Evolutionary conservation across 2,888 invertebrate species (phyloP), one percentile per base, ranked within the genome.

Genomic region (Ophion ellenae): DNA sequence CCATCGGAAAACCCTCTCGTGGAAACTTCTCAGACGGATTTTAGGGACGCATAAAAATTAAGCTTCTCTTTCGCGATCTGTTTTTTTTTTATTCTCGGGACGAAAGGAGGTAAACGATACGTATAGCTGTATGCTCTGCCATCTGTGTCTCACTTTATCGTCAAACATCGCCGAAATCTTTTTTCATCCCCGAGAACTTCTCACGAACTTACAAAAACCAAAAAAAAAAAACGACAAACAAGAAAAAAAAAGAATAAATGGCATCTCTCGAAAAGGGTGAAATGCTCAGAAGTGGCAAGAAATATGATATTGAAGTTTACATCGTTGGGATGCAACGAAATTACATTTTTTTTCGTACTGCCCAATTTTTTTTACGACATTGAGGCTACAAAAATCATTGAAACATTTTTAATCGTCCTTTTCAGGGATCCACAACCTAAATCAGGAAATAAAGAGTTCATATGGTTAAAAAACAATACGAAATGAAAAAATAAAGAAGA

Each of bases 41-140:
- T 80, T 79, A 80, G 69, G 67, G 76, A 73, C 67, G 83, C 83
- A 85, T 83, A 73, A 85, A 82, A 83, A 83, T 80, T 73, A 77
- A 77, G 57, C 36, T 9, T 70, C 47, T 71, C 36, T 9, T 40
- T 32, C n/a, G 10, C 57, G 4, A 66, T 59, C 17, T 40, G 2
- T n/a, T 66, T 67, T 77, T 67, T 77, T 36, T 57, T 77, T 53
- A 53, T 4, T 4, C 17, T 71, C 57, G 10, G 57, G 5, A 24
- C 53, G 32, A 59, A 67, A 40, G 67, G 14, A 14, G 17, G 17
- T 11, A 53, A 4, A 40, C 40, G 40, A 40, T 9, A 40, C 17
- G 53, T 53, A 53, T 53, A 53, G 53, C 53, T 14, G 17, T 53
- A 53, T 53, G 14, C 17, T 53, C 7, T 20, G 20, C 63, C 66